These are phyloP conservation scores for Melanerpes aurifrons DNA, from an alignment of 2,113 vertebrate genomes.

Conservation along the genomic window DNA sequence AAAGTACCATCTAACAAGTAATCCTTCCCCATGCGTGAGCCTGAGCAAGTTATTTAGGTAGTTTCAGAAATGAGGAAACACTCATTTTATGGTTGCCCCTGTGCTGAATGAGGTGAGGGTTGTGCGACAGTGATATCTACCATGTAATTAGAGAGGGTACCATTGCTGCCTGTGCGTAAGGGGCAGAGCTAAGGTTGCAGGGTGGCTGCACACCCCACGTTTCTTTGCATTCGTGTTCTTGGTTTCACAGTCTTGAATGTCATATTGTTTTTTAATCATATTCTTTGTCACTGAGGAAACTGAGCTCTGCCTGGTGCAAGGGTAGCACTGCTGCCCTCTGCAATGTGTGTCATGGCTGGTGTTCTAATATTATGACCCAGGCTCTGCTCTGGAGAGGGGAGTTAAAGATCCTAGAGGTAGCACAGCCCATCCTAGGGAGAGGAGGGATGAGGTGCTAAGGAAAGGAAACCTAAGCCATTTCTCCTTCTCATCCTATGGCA, in stretches of 20 bases:
- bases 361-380: neutral
- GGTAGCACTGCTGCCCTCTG: rapidly evolving
- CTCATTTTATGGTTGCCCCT: neutral
- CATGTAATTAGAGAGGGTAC: neutral
- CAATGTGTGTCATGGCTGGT: rapidly evolving
- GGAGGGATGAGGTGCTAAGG: neutral
- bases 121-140: neutral
- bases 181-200: neutral
- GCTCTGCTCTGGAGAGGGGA: neutral
- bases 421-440: neutral
- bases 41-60: neutral
- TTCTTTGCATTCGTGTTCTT: neutral
- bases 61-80: neutral
- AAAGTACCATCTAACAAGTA: neutral
- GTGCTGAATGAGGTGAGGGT: neutral
- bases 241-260: neutral
- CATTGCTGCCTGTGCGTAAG: neutral
- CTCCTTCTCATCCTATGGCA: neutral
- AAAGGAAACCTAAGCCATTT: neutral
- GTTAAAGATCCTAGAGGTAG: neutral
- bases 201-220: neutral
- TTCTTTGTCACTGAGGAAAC: neutral
- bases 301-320: neutral
- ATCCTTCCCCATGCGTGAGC: rapidly evolving
- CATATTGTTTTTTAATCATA: neutral